These are phyloP conservation scores for Clangula hyemalis DNA, from an alignment of 2,797 vertebrate genomes.

Conservation along the genomic window DNA sequence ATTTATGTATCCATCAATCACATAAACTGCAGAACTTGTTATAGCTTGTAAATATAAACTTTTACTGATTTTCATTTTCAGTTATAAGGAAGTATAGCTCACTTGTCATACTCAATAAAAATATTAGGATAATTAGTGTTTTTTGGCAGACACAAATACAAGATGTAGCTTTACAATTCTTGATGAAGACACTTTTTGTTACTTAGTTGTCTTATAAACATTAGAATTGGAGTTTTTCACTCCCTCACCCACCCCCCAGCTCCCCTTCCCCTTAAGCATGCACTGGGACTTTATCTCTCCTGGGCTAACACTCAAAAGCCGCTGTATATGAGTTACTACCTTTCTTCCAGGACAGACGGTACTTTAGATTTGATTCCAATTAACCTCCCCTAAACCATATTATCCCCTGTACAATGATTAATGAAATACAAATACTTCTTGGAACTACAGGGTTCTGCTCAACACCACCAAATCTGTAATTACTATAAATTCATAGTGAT, in stretches of 20 bases:
- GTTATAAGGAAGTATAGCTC: neutral
- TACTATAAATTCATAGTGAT: neutral
- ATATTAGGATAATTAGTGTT: neutral
- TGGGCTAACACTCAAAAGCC: neutral
- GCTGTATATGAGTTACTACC: neutral
- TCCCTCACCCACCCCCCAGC: neutral
- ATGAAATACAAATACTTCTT: neutral
- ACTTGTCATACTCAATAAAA: neutral
- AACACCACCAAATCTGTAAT: neutral
- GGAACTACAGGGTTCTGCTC: neutral
- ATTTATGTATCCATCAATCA: neutral
- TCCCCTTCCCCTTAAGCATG: neutral
- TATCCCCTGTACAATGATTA: neutral
- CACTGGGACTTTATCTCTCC: neutral
- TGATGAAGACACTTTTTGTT: neutral
- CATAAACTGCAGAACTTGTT: neutral
- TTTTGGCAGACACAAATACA: conserved; percentile 5
- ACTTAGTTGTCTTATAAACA: neutral
- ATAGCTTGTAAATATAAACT: neutral
- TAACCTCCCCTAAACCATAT: neutral
- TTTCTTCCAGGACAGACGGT: neutral
- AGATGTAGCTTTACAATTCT: neutral
- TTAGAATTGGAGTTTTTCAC: neutral
- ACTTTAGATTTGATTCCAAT: neutral
- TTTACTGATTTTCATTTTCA: neutral